phyloP scores from a whole-genome alignment of 2,888 invertebrate genomes.

The Diachrysia chrysitis region DNA sequence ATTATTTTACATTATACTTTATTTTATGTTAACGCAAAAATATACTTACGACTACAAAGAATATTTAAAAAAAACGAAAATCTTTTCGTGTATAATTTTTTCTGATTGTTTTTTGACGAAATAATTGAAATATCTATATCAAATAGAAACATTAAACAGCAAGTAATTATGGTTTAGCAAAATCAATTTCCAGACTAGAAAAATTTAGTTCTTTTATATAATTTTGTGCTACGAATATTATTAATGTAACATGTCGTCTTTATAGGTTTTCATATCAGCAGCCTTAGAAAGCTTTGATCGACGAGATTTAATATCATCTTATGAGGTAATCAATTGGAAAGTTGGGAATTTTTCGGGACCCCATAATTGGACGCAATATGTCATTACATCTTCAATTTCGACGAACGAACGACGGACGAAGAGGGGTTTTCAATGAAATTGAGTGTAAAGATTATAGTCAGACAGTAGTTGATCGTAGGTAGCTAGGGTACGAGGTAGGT shows the following conservation, averaged over 20 bases:
- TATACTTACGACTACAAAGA: too few species aligned
- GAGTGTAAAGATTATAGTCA: not conserved
- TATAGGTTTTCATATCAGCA: conserved; percentile 18
- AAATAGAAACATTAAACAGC: not conserved
- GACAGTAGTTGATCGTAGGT: too few species aligned
- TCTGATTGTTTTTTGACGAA: too few species aligned
- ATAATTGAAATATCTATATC: too few species aligned
- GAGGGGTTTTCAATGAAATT: conserved; percentile 1
- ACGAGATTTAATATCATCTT: conserved; percentile 36
- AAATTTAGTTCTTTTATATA: not conserved
- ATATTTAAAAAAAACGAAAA: too few species aligned
- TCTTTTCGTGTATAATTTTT: too few species aligned
- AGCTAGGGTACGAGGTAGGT: too few species aligned
- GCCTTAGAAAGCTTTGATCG: conserved; percentile 18
- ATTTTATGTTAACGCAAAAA: too few species aligned
- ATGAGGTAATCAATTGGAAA: conserved; percentile 21
- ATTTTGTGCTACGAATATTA: not conserved
- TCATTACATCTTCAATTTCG: conserved; percentile 11
- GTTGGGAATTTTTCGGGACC: conserved; percentile 20
- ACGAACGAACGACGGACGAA: not conserved
- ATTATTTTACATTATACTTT: too few species aligned
- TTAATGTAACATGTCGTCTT: not conserved
- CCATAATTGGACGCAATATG: conserved; percentile 16
- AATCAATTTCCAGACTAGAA: not conserved
- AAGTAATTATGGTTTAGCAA: not conserved